Conservation (phyloP, 1,140 invertebrate species). For the Eumeta japonica region DNA sequence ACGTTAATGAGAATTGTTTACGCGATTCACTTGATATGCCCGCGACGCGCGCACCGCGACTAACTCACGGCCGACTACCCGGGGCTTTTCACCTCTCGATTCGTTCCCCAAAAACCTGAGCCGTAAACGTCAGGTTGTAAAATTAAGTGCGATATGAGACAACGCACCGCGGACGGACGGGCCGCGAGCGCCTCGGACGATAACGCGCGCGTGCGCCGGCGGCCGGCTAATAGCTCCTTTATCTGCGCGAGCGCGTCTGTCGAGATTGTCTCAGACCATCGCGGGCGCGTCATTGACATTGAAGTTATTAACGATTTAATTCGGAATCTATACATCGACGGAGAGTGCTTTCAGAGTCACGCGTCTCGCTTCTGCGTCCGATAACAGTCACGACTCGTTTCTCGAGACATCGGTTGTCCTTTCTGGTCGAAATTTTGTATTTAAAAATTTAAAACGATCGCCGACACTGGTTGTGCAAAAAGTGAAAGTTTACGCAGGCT, state of each 20-base stretch:
- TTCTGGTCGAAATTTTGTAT: too few relatives aligned
- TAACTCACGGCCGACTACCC: too few relatives aligned
- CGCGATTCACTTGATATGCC: conserved; percentile 26
- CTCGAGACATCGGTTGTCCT: too few relatives aligned
- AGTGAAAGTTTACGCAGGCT: too few relatives aligned
- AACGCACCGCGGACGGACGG: conserved; percentile 22
- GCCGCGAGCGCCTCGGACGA: conserved; percentile 38
- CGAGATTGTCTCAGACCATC: not conserved
- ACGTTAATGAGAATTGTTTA: conserved; percentile 30
- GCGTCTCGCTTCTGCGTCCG: too few relatives aligned
- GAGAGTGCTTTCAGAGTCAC: too few relatives aligned
- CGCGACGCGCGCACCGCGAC: conserved; percentile 20
- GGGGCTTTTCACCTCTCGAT: conserved; percentile 27
- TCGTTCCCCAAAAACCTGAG: conserved; percentile 46
- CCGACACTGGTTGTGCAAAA: too few relatives aligned
- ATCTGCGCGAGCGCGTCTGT: conserved; percentile 25
- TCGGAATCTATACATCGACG: not conserved
- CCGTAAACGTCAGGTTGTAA: conserved; percentile 39
- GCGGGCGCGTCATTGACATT: not conserved
- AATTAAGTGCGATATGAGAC: conserved; percentile 30
- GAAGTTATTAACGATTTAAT: not conserved
- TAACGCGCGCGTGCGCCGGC: conserved; percentile 40
- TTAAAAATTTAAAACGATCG: too few relatives aligned
- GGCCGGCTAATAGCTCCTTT: conserved; percentile 42
- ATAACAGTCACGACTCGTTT: too few relatives aligned